A percentile compares a stretch with the other conserved stretches of the same genome.
Evolutionary conservation across 2,797 vertebrate genomes (phyloP).

Genomic region (Bufotes viridis): DNA sequence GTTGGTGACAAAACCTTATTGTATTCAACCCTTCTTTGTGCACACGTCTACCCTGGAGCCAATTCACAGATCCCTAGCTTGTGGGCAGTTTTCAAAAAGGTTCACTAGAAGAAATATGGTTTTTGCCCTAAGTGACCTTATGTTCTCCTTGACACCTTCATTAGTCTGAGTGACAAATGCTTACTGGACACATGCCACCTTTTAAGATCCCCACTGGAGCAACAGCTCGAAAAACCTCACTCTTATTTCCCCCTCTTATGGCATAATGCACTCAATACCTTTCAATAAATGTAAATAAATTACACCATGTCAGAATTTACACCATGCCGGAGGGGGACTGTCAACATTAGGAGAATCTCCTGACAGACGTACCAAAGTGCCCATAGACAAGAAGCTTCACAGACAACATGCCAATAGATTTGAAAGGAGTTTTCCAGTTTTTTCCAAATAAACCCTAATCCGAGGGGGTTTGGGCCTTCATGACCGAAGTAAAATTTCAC

Average conservation of each 20-base stretch:
- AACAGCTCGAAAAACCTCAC: conserved; percentile 24
- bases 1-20: conserved; percentile 29
- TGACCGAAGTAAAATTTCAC: too few species aligned
- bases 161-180: background rate
- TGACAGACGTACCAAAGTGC: too few species aligned
- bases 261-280: background rate
- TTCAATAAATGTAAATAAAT: background rate
- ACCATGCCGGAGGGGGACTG: too few species aligned
- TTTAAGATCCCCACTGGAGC: background rate
- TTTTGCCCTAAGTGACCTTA: conserved; percentile 37
- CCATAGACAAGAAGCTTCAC: too few species aligned
- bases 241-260: background rate
- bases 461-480: too few species aligned
- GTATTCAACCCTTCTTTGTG: background rate
- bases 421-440: too few species aligned
- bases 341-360: too few species aligned
- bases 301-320: too few species aligned
- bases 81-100: background rate
- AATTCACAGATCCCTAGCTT: too few species aligned
- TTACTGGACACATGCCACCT: background rate
- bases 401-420: too few species aligned
- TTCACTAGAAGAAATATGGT: conserved; percentile 26
- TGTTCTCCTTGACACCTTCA: background rate
- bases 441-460: too few species aligned
- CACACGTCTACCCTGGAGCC: conserved; percentile 4